Evolutionary conservation across 2,797 vertebrate species (phyloP).

Genomic region (Heteromormyrus szaboi): DNA sequence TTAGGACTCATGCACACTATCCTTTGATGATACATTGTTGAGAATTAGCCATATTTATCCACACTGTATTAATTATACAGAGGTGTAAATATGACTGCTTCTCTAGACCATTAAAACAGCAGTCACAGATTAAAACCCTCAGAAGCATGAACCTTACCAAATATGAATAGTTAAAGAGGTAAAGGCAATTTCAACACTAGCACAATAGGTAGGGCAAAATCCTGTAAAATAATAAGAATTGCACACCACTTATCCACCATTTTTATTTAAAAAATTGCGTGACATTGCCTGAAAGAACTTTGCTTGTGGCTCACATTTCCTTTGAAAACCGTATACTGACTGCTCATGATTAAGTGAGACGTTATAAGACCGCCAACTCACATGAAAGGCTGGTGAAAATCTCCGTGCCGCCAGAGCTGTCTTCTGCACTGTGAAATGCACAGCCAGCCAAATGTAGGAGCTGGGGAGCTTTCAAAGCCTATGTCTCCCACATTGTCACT

Average conservation of each 20-base stretch:
- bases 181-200: background rate
- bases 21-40: background rate
- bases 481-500: background rate
- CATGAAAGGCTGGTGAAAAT: slow-evolving; percentile 16
- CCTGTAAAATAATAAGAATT: background rate
- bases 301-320: background rate
- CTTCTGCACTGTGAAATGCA: background rate
- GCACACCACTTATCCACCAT: background rate
- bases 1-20: background rate
- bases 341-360: background rate
- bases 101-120: background rate
- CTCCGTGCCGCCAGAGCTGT: background rate
- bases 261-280: background rate
- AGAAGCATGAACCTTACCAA: background rate
- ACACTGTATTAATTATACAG: background rate
- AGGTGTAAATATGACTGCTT: background rate
- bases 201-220: background rate
- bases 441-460: background rate
- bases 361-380: background rate
- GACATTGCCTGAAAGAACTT: background rate
- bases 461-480: background rate
- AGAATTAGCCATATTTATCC: background rate
- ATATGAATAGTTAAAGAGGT: background rate
- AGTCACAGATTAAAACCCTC: background rate
- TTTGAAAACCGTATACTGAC: background rate